phyloP scores from a whole-genome alignment of 2,113 vertebrate genomes.

The Phaethon lepturus region DNA sequence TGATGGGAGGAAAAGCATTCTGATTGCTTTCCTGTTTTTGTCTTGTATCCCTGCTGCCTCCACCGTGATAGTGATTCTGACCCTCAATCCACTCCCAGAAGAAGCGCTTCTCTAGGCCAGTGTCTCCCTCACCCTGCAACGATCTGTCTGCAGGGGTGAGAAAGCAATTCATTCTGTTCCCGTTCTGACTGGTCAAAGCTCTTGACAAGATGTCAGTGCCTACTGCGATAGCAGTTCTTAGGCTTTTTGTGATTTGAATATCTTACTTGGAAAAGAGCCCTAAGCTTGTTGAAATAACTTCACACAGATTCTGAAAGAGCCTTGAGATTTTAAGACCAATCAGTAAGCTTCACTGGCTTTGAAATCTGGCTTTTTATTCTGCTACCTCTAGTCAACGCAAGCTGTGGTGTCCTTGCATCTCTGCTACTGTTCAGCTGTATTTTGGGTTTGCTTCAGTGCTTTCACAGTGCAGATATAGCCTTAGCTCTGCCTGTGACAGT shows the following conservation, averaged over 20 bases:
- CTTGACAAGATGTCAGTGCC: not conserved
- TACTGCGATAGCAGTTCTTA: not conserved
- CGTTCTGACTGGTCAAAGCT: not conserved
- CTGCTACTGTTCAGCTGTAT: not conserved
- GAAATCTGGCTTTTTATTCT: not conserved
- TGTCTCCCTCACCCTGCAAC: not conserved
- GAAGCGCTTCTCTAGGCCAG: not conserved
- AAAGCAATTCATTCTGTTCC: not conserved
- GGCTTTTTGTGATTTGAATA: constrained; percentile 8
- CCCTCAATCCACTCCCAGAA: not conserved
- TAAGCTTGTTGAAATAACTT: not conserved
- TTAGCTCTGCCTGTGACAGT: not conserved
- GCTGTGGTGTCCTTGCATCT: not conserved
- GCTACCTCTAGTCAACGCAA: not conserved
- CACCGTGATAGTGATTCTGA: not conserved
- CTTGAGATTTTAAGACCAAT: not conserved
- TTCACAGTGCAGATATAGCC: not conserved
- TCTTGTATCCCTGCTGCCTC: not conserved
- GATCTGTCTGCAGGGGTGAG: not conserved
- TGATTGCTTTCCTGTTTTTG: not conserved
- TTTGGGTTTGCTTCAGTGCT: not conserved
- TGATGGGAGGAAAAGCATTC: not conserved
- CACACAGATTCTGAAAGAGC: not conserved
- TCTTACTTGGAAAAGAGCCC: not conserved
- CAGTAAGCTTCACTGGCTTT: not conserved